phyloP scores from a whole-genome alignment of 2,888 invertebrate species.

The Oscheius myriophilus region DNA sequence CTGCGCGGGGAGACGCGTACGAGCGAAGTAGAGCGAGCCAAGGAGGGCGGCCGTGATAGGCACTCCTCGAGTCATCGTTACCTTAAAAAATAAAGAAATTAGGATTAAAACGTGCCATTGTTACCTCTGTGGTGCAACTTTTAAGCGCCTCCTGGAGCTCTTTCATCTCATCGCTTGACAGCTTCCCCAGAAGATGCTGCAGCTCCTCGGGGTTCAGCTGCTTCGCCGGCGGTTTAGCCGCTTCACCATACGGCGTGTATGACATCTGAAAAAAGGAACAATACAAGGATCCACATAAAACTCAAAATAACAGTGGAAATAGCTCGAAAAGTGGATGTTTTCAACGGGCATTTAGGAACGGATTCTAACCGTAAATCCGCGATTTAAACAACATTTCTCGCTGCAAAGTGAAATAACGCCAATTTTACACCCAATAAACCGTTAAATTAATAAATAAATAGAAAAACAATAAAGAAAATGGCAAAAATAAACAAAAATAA shows the following conservation, averaged over 20 bases:
- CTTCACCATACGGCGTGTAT: neutral
- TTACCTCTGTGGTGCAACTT: constrained; percentile 57
- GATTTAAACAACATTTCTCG: no score
- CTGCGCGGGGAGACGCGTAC: constrained; percentile 56
- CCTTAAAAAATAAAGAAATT: constrained; percentile 34
- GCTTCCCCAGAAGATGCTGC: constrained; percentile 51
- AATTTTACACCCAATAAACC: no score
- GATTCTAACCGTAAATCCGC: no score
- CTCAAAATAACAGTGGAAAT: no score
- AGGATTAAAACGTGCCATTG: neutral
- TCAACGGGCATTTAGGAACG: no score
- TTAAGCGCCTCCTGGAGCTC: constrained; percentile 51
- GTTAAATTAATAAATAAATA: no score
- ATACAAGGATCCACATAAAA: no score
- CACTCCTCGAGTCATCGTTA: constrained; percentile 58
- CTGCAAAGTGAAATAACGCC: no score
- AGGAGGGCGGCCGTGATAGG: constrained; percentile 58
- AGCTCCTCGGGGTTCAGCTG: constrained; percentile 46
- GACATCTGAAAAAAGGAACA: constrained; percentile 8
- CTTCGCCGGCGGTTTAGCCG: constrained; percentile 7
- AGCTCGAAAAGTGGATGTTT: no score
- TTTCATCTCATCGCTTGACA: constrained; percentile 62
- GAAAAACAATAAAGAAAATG: no score
- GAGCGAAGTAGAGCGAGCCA: constrained; percentile 57
- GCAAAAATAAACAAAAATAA: no score